Conservation (phyloP, 2,888 invertebrate species). For the Acleris holmiana region DNA sequence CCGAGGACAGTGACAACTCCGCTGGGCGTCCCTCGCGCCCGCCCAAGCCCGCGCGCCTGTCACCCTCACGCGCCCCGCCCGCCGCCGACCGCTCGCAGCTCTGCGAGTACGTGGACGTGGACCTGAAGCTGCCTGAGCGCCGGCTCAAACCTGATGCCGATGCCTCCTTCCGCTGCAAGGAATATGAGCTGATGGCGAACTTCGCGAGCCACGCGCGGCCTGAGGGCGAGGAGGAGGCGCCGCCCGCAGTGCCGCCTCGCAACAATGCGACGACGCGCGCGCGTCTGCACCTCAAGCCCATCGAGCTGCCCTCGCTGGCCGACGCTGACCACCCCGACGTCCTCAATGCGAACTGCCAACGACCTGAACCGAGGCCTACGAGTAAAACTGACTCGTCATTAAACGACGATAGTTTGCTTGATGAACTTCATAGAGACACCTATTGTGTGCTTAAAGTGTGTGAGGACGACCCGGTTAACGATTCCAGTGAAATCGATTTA, state of each 20-base stretch:
- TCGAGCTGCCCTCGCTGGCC: conserved; percentile 86
- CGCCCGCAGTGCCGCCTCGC: conserved; percentile 68
- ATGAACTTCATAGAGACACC: conserved; percentile 71
- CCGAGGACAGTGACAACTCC: conserved; percentile 70
- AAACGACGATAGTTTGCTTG: conserved; percentile 74
- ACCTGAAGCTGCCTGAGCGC: conserved; percentile 55
- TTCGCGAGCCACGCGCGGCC: conserved; percentile 64
- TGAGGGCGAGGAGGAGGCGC: conserved; percentile 48
- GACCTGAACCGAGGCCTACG: conserved; percentile 40
- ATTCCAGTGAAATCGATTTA: conserved; percentile 43
- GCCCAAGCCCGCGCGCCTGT: conserved; percentile 69
- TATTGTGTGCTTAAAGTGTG: conserved; percentile 74
- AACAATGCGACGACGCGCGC: conserved; percentile 48
- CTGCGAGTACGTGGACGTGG: conserved; percentile 62
- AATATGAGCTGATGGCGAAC: conserved; percentile 78
- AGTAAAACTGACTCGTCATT: conserved; percentile 55
- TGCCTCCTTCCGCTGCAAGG: conserved; percentile 55
- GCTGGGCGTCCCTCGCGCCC: conserved; percentile 70
- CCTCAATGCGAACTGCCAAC: conserved; percentile 43
- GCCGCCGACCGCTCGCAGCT: conserved; percentile 30
- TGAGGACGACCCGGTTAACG: conserved; percentile 63
- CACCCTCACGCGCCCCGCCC: conserved; percentile 56
- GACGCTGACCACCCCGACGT: conserved; percentile 65
- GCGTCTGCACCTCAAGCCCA: conserved; percentile 48
- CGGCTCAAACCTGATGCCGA: conserved; percentile 50